phyloP scores from a whole-genome alignment of 64 coral and sea anemone genomes.

The Montipora foliosa region DNA sequence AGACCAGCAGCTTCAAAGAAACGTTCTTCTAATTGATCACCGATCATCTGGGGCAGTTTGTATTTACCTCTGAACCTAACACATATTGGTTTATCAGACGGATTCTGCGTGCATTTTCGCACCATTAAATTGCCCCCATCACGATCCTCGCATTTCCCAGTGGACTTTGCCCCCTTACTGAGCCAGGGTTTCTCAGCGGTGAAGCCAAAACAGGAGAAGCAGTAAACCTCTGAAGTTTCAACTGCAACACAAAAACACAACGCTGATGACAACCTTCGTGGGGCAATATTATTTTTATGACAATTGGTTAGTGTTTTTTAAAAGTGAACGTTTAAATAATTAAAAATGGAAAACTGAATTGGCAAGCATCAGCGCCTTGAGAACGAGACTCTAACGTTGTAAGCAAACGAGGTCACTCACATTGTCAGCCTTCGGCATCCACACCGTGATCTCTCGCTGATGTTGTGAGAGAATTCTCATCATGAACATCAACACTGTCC shows the following conservation, averaged over 20 bases:
- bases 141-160: not conserved
- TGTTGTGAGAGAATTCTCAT: too few species aligned
- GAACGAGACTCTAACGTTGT: too few species aligned
- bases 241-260: constrained; percentile 13
- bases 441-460: too few species aligned
- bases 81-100: not conserved
- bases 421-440: too few species aligned
- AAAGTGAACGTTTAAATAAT: too few species aligned
- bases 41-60: not conserved
- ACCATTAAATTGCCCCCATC: not conserved
- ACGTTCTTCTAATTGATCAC: not conserved
- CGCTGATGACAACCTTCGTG: too few species aligned
- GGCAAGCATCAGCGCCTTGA: too few species aligned
- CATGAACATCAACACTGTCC: too few species aligned
- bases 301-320: too few species aligned
- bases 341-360: too few species aligned
- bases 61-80: not conserved
- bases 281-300: too few species aligned
- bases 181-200: not conserved
- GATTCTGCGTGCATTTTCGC: not conserved
- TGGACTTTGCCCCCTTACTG: not conserved
- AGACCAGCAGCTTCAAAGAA: not conserved
- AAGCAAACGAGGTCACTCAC: too few species aligned
- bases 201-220: constrained; percentile 19
- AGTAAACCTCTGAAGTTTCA: not conserved